These are phyloP conservation scores for Melanaphis sacchari DNA, from an alignment of 1,140 invertebrate genomes.

Conservation along the genomic window DNA sequence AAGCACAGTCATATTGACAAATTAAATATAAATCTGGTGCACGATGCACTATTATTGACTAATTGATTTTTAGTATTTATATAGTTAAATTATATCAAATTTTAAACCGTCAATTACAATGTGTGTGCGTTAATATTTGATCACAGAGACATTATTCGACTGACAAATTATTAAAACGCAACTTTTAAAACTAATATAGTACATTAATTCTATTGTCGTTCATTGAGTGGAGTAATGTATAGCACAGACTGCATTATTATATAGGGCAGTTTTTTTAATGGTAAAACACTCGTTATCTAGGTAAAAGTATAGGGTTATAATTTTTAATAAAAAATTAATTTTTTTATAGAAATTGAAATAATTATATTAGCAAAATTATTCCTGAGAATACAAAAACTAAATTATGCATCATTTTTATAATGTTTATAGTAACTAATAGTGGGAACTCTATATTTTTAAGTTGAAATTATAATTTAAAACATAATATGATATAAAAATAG, in stretches of 20 bases:
- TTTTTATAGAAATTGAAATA: no score
- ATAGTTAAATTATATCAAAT: background rate
- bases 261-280: background rate
- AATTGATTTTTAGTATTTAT: background rate
- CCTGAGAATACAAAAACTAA: no score
- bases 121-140: background rate
- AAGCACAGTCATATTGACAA: background rate
- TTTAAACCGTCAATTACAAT: background rate
- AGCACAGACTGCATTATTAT: background rate
- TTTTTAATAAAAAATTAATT: no score
- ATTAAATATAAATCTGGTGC: background rate
- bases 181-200: background rate
- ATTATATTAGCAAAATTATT: no score
- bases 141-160: background rate
- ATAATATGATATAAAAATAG: no score
- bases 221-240: background rate
- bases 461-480: no score
- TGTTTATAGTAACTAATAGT: no score
- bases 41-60: background rate
- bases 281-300: no score
- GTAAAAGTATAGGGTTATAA: no score
- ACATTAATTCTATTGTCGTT: background rate
- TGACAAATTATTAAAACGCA: no score
- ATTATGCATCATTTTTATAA: no score
- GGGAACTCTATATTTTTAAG: no score